These are phyloP conservation scores for Ailurus styani DNA, from an alignment of 2,113 vertebrate species.

Conservation along the genomic window DNA sequence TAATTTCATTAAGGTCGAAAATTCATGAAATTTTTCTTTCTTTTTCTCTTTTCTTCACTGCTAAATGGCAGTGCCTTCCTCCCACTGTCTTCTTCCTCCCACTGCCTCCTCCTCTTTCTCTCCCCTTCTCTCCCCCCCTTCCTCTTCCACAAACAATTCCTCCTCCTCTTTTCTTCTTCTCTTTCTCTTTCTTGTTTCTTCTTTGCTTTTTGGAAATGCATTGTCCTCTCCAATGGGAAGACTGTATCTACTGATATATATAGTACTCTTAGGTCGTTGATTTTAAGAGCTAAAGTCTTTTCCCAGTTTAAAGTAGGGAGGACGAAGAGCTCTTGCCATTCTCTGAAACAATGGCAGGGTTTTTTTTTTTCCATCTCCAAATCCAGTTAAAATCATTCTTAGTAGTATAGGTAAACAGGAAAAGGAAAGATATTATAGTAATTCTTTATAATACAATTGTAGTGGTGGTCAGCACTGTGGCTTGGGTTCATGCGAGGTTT, in stretches of 20 bases:
- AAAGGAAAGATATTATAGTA: not conserved
- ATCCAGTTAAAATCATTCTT: constrained; percentile 75
- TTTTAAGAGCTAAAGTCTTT: constrained; percentile 54
- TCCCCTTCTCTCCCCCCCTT: too few relatives aligned
- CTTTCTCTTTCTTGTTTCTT: not conserved
- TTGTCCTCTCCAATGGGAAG: constrained; percentile 38
- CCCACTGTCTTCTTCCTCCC: not conserved
- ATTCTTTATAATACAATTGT: constrained; percentile 63
- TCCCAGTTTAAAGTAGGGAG: not conserved
- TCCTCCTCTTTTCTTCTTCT: not conserved
- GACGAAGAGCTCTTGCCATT: constrained; percentile 64
- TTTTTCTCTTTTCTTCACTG: not conserved
- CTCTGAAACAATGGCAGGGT: constrained; percentile 56
- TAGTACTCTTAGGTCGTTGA: constrained; percentile 64
- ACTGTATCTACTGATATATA: not conserved
- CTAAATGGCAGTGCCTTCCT: too few relatives aligned
- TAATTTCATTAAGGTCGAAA: constrained; percentile 11
- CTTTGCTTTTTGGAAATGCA: not conserved
- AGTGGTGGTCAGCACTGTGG: constrained; percentile 5
- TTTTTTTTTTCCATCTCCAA: constrained; percentile 46
- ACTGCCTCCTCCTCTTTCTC: too few relatives aligned
- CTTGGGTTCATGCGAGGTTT: constrained; percentile 46
- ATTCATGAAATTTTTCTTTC: not conserved
- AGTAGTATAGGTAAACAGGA: constrained; percentile 20
- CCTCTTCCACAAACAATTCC: not conserved